These are phyloP conservation scores for Pterophyllum scalare DNA, from an alignment of 2,113 vertebrate species.

Conservation along the genomic window DNA sequence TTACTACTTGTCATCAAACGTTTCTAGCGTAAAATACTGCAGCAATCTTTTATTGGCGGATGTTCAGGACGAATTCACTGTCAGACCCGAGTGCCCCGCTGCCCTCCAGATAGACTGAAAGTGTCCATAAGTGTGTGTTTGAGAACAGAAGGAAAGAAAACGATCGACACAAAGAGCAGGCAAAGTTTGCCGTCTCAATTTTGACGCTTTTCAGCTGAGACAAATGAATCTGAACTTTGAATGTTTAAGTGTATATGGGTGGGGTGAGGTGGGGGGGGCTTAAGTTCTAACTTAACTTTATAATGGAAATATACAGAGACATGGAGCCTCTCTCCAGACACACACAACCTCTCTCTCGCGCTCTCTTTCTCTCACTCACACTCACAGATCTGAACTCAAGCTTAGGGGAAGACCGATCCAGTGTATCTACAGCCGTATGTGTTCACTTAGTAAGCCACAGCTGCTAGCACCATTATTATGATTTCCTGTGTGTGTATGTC, in stretches of 20 bases:
- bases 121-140: constrained; percentile 10
- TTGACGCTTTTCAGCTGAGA: constrained; percentile 27
- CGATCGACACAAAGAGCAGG: background rate
- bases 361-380: constrained; percentile 1
- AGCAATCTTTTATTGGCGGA: constrained; percentile 70
- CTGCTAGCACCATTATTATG: constrained; percentile 79
- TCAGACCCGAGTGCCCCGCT: constrained; percentile 60
- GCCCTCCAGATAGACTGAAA: constrained; percentile 52
- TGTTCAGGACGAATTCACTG: constrained; percentile 63
- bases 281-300: constrained; percentile 48
- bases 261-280: constrained; percentile 7
- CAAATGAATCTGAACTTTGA: constrained; percentile 16
- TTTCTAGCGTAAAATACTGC: constrained; percentile 77
- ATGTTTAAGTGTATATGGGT: constrained; percentile 18
- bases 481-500: constrained; percentile 67
- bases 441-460: constrained; percentile 80
- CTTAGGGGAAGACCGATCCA: constrained; percentile 65
- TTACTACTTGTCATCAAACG: constrained; percentile 84
- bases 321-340: constrained; percentile 9
- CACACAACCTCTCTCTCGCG: background rate
- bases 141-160: background rate
- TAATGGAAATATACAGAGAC: constrained; percentile 7
- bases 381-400: constrained; percentile 64
- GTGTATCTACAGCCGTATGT: constrained; percentile 73
- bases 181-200: constrained; percentile 35